Evolutionary conservation across 2,797 vertebrate genomes (phyloP), one percentile per base, ranked within the genome.

Genomic region (Craterocephalus amniculus): DNA sequence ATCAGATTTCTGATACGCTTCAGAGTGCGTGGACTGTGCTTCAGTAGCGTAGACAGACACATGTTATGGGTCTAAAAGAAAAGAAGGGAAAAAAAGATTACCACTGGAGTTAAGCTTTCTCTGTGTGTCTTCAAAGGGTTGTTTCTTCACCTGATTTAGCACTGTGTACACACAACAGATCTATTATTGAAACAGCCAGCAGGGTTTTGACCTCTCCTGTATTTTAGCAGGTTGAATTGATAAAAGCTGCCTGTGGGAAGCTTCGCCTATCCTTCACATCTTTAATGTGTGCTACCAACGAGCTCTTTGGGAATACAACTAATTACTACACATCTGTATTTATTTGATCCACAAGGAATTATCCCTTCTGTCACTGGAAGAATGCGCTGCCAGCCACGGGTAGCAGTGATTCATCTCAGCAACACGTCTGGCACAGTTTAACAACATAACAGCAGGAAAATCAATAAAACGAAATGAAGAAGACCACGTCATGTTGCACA

Each of bases 311-410:
- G 97, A 98, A 97, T 96, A 95, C 93, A 96, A 98, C 97, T 99
- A 99, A 99, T 99, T 99, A 99, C 97, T 96, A 94, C 96, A 97
- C 97, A 98, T 99, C 97, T 99, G 97, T 98, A 98, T 98, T 98
- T 98, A 98, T 99, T 98, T 98, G 96, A 98, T 97, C 97, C 96
- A 92, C 85, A 89, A 87, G 95, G 97, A 98, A 97, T 98, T 97
- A 95, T 96, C 96, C 96, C 97, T 97, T 98, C 97, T 99, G 97
- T 97, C 96, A 96, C 94, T 95, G 93, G 95, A 95, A 95, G 94
- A 94, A 95, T 95, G 95, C 76, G 96, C 97, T 97, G 95, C 92
- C 94, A 94, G 95, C 95, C 95, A 95, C 91, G 94, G 95, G 94
- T 95, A 95, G 95, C 90, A 95, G 95, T 92, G 95, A 97, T 97